phyloP scores from a whole-genome alignment of 2,113 vertebrate species.

The Nicator chloris region DNA sequence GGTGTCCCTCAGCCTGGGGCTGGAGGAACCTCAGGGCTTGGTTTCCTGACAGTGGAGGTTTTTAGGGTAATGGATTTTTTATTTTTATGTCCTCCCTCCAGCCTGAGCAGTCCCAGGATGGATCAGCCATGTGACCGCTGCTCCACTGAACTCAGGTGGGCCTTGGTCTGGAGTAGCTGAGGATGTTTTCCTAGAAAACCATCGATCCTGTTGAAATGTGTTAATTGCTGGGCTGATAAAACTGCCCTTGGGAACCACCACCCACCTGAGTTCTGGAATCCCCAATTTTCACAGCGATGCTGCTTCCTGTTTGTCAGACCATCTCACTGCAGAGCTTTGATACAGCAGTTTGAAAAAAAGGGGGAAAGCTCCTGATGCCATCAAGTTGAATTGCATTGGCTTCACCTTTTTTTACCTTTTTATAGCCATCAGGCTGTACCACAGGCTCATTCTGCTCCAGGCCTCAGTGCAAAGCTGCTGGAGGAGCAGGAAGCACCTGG shows the following conservation, averaged over 20 bases:
- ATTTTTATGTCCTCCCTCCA: neutral
- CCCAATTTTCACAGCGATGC: neutral
- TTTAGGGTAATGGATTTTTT: neutral
- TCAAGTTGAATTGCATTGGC: neutral
- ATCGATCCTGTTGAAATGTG: fast-evolving
- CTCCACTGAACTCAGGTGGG: neutral
- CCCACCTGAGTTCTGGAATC: neutral
- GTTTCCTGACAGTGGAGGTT: neutral
- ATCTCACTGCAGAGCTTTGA: neutral
- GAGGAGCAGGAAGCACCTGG: neutral
- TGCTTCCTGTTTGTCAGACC: neutral
- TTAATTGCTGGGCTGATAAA: neutral
- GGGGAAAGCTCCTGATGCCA: neutral
- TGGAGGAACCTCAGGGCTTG: neutral
- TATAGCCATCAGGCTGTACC: neutral
- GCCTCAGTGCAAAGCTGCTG: neutral
- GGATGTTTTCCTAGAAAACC: neutral
- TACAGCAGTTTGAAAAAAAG: neutral
- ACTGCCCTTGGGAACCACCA: neutral
- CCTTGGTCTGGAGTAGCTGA: neutral
- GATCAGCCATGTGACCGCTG: neutral
- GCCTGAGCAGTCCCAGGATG: fast-evolving
- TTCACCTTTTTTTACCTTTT: neutral
- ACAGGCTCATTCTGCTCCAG: neutral
- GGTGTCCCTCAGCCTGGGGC: neutral